These are phyloP conservation scores for Macroglossus sobrinus DNA, from an alignment of 2,113 vertebrate genomes.

Conservation along the genomic window DNA sequence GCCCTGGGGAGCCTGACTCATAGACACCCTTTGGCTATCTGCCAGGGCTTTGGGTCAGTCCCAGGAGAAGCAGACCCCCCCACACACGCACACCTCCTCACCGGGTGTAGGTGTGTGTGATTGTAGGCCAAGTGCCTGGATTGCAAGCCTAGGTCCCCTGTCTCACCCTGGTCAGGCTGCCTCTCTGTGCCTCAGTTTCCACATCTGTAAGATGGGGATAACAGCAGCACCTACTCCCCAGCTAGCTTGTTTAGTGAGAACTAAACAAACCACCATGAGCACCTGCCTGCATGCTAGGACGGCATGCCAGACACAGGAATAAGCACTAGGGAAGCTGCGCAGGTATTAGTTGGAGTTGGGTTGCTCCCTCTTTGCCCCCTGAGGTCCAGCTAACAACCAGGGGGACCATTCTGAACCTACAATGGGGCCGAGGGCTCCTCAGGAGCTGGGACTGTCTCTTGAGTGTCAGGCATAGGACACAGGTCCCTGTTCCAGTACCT, in stretches of 20 bases:
- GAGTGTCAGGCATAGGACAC: background rate
- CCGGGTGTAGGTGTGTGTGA: accelerated
- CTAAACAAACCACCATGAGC: background rate
- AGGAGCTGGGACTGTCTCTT: background rate
- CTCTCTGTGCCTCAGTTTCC: background rate
- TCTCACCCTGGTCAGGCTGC: too few species aligned
- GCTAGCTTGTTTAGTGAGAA: background rate
- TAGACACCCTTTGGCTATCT: background rate
- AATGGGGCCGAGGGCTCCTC: background rate
- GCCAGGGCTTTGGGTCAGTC: background rate
- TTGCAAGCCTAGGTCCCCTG: background rate
- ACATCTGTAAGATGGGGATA: background rate
- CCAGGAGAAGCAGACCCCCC: background rate
- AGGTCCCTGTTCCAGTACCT: accelerated
- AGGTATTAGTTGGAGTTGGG: accelerated
- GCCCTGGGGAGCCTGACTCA: background rate
- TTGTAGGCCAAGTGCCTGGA: accelerated
- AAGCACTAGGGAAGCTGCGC: accelerated
- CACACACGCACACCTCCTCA: background rate
- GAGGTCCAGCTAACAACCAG: background rate
- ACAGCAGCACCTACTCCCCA: background rate
- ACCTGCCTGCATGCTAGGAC: background rate
- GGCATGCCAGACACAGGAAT: accelerated
- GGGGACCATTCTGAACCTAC: background rate
- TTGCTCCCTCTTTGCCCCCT: too few species aligned